Evolutionary conservation across 2,797 vertebrate species (phyloP).

Genomic region (Cynodonichthys magdalenae): DNA sequence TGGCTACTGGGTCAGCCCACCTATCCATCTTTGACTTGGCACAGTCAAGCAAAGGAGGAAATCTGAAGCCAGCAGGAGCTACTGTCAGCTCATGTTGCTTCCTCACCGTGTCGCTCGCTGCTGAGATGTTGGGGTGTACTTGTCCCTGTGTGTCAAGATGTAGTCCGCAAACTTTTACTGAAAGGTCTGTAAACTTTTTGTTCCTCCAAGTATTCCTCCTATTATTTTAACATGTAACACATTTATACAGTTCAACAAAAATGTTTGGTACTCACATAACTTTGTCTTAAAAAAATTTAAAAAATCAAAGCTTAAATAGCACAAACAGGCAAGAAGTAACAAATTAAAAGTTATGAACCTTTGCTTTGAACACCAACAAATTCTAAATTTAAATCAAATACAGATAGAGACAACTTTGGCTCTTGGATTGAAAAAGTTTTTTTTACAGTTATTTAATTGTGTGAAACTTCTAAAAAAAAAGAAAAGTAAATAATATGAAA

Average conservation of each 20-base stretch:
- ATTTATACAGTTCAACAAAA: neutral
- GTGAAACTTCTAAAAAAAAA: too few relatives aligned
- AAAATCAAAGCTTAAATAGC: neutral
- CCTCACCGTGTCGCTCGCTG: constrained; percentile 5
- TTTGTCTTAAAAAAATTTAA: too few relatives aligned
- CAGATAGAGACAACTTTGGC: too few relatives aligned
- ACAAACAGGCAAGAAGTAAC: neutral
- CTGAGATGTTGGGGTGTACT: constrained; percentile 5
- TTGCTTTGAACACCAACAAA: too few relatives aligned
- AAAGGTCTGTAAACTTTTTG: neutral
- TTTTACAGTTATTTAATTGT: too few relatives aligned
- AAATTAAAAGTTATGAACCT: too few relatives aligned
- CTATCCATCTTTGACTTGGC: constrained; percentile 56
- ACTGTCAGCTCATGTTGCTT: constrained; percentile 14
- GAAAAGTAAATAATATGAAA: too few relatives aligned
- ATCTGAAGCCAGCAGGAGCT: constrained; percentile 33
- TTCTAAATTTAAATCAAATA: too few relatives aligned
- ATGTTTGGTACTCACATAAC: neutral
- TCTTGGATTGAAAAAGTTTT: too few relatives aligned
- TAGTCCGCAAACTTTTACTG: constrained; percentile 6
- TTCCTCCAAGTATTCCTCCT: neutral
- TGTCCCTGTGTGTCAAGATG: neutral
- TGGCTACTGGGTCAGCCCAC: constrained; percentile 45
- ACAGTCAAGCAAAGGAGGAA: constrained; percentile 30
- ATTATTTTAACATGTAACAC: neutral